A percentile compares a stretch with the other conserved stretches of the same genome.
These are phyloP conservation scores for Platanista minor DNA, from an alignment of 2,113 vertebrate species.

Conservation along the genomic window DNA sequence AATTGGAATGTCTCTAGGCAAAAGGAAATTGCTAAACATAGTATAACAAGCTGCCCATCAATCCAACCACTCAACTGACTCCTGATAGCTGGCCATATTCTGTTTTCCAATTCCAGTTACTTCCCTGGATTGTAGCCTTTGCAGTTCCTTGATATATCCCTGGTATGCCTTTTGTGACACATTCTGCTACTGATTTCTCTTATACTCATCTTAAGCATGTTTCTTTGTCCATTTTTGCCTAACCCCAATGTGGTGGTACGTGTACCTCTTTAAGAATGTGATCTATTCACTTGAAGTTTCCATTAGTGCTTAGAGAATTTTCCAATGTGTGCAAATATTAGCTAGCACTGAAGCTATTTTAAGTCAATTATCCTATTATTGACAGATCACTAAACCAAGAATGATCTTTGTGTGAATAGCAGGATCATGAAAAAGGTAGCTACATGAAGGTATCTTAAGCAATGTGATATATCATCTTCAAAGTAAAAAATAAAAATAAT, in stretches of 20 bases:
- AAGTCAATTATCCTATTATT: background rate
- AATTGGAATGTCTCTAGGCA: background rate
- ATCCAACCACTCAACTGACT: background rate
- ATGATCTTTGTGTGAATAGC: background rate
- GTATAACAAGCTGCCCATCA: background rate
- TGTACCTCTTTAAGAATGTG: background rate
- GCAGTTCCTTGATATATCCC: background rate
- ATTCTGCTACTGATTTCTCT: background rate
- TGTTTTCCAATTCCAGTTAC: background rate
- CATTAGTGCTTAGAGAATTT: background rate
- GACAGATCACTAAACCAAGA: background rate
- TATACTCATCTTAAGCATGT: background rate
- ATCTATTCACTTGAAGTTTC: background rate
- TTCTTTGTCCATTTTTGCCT: background rate
- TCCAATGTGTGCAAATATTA: background rate
- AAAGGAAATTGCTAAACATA: background rate
- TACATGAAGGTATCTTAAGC: background rate
- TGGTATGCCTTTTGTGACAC: background rate
- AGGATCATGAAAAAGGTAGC: background rate
- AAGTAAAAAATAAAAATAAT: background rate
- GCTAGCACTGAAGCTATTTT: background rate
- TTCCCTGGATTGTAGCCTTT: background rate
- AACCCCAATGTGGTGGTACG: background rate
- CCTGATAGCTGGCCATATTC: background rate
- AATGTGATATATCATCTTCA: background rate